These are phyloP conservation scores for Coryphaenoides rupestris DNA, from an alignment of 2,113 vertebrate genomes.

Conservation along the genomic window DNA sequence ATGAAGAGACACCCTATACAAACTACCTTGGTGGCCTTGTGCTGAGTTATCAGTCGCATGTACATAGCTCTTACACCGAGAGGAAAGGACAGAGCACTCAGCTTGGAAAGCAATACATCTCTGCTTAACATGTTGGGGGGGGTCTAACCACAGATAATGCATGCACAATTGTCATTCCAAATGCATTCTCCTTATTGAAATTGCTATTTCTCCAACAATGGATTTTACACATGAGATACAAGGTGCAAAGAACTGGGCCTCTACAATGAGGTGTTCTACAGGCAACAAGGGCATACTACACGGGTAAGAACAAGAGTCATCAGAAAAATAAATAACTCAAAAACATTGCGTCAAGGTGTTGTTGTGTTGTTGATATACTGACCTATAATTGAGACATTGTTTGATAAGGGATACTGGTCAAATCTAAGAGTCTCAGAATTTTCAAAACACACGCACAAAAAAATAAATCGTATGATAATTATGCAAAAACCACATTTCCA, in stretches of 20 bases:
- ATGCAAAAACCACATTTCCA: conserved; percentile 29
- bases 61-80: conserved; percentile 50
- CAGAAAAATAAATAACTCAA: conserved; percentile 42
- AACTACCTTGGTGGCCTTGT: conserved; percentile 47
- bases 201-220: conserved; percentile 19
- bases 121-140: background rate
- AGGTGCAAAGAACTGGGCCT: conserved; percentile 20
- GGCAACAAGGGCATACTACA: conserved; percentile 20
- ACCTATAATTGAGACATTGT: background rate
- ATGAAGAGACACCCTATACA: conserved; percentile 29
- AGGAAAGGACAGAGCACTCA: background rate
- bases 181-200: conserved; percentile 12
- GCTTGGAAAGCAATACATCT: background rate
- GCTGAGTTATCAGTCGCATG: conserved; percentile 61
- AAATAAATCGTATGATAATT: conserved; percentile 28
- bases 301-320: conserved; percentile 27
- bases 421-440: conserved; percentile 39
- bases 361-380: background rate
- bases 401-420: conserved; percentile 16
- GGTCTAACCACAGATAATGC: conserved; percentile 16
- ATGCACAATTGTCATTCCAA: conserved; percentile 37
- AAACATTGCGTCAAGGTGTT: conserved; percentile 17
- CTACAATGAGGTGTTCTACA: conserved; percentile 23
- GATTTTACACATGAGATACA: conserved; percentile 22
- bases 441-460: background rate